Evolutionary conservation across 2,888 invertebrate genomes (phyloP).

Genomic region (Mechanitis mazaeus): DNA sequence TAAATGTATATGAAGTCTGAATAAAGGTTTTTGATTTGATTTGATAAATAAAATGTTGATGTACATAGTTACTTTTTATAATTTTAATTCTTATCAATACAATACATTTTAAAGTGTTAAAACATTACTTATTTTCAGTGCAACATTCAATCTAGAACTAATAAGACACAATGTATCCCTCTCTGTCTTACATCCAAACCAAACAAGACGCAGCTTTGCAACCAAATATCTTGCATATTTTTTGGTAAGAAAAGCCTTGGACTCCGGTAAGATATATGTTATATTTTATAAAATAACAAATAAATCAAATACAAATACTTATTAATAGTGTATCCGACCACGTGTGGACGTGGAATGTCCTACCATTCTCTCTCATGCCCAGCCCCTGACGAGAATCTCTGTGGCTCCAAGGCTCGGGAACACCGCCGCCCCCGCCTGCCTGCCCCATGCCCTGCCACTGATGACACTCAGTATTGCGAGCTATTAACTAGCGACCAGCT

Average conservation of each 20-base stretch:
- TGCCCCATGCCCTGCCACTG: slow-evolving; percentile 44
- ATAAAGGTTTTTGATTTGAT: no score
- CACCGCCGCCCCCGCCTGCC: slow-evolving; percentile 59
- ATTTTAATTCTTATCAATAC: no score
- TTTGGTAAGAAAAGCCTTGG: slow-evolving; percentile 81
- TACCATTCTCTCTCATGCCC: slow-evolving; percentile 74
- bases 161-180: slow-evolving; percentile 75
- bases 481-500: slow-evolving; percentile 57
- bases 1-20: no score
- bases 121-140: slow-evolving; percentile 37
- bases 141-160: slow-evolving; percentile 53
- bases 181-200: slow-evolving; percentile 61
- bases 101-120: not conserved
- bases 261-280: slow-evolving; percentile 64
- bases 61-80: no score
- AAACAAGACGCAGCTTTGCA: slow-evolving; percentile 72
- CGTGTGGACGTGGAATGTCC: slow-evolving; percentile 77
- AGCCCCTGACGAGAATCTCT: slow-evolving; percentile 64
- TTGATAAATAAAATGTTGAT: no score
- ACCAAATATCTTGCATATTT: slow-evolving; percentile 78
- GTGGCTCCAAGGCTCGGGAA: slow-evolving; percentile 72
- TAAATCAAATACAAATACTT: not conserved
- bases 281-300: not conserved
- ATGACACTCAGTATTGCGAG: slow-evolving; percentile 70
- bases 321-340: slow-evolving; percentile 51